Percentiles rank a stretch among this genome's conserved stretches.
Conservation (phyloP, 64 coral and sea anemone species). For the Catalaphyllia jardinei region DNA sequence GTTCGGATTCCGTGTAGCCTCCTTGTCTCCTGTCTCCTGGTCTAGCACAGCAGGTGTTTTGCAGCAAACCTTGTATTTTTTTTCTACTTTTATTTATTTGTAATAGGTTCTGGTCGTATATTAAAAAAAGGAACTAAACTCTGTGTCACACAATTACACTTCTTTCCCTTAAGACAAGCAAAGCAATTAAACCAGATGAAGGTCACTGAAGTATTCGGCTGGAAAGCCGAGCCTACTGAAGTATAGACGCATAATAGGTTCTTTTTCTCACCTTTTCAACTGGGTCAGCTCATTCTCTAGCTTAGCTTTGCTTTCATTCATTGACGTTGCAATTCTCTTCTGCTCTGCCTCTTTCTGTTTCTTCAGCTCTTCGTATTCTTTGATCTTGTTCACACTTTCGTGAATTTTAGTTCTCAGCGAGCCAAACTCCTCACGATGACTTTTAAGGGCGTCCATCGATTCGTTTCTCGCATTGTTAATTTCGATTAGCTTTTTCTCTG, state of each 20-base stretch:
- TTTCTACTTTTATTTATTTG: no score
- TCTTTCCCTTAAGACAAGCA: no score
- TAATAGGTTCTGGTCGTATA: no score
- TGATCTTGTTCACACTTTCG: constrained; percentile 50
- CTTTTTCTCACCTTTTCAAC: constrained; percentile 2
- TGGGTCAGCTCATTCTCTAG: constrained; percentile 7
- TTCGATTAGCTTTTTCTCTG: constrained; percentile 60
- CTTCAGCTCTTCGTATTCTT: constrained; percentile 12
- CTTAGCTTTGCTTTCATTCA: constrained; percentile 12
- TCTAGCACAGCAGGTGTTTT: no score
- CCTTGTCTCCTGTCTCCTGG: no score
- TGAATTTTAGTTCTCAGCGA: constrained; percentile 51
- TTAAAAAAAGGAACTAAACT: no score
- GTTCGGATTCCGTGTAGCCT: no score
- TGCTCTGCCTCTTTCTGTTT: constrained; percentile 57
- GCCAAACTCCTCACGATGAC: constrained; percentile 70
- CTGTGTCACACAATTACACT: no score
- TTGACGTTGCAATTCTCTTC: background rate
- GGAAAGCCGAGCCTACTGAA: no score
- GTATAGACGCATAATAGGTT: background rate
- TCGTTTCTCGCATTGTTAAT: constrained; percentile 79
- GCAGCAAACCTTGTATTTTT: no score
- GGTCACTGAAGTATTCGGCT: no score
- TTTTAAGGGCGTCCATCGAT: constrained; percentile 55
- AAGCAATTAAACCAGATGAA: background rate